Evolutionary conservation across 2,888 invertebrate species (phyloP).

Genomic region (Bugulina stolonifera): DNA sequence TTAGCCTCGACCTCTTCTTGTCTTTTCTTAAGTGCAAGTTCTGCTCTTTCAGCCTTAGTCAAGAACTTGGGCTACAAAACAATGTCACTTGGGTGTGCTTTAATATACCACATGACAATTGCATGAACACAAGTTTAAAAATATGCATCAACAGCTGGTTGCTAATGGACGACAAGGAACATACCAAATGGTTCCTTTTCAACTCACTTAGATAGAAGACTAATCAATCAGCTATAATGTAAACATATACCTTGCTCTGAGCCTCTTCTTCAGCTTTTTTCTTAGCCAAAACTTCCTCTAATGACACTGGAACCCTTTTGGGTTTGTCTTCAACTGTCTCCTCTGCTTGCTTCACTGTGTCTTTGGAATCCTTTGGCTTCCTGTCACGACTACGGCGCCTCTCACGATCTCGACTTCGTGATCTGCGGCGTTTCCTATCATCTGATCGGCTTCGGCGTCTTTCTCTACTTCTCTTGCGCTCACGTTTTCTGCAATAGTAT

Average conservation of each 20-base stretch:
- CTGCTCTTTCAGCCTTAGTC: constrained; percentile 88
- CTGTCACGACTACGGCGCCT: neutral
- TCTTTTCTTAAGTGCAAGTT: constrained; percentile 78
- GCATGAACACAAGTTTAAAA: no score
- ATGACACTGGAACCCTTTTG: constrained; percentile 72
- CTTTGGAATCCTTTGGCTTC: constrained; percentile 33
- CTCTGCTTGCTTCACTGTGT: constrained; percentile 36
- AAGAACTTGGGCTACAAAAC: constrained; percentile 84
- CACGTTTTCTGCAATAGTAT: constrained; percentile 31
- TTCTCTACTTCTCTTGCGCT: constrained; percentile 32
- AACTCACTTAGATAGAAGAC: no score
- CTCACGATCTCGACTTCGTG: constrained; percentile 24
- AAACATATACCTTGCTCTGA: constrained; percentile 76
- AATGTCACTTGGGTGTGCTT: no score
- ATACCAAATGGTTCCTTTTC: no score
- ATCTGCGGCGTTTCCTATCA: constrained; percentile 28
- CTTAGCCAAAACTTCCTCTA: constrained; percentile 90
- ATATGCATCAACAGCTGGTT: no score
- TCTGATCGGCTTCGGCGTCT: constrained; percentile 34
- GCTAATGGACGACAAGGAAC: no score
- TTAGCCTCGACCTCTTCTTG: constrained; percentile 79
- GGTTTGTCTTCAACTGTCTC: constrained; percentile 32
- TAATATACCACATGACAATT: no score
- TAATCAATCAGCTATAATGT: no score
- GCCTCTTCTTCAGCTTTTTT: constrained; percentile 94